Conservation (phyloP, 2,888 invertebrate species). For the Cephalotes varians region DNA sequence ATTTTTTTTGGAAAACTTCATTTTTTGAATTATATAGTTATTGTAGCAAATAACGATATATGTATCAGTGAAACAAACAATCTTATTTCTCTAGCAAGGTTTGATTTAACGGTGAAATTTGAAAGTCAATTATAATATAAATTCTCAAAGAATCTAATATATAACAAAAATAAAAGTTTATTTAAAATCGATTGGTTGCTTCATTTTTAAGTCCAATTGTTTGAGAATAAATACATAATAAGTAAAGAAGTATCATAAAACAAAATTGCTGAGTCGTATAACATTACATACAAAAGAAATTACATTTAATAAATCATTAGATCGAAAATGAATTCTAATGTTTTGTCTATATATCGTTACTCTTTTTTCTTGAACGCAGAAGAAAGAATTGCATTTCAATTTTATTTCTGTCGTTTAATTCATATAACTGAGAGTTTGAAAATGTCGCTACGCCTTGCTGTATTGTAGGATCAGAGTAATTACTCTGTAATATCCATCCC, state of each 20-base stretch:
- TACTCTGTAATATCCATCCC: conserved; percentile 42
- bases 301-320: not conserved
- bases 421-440: not conserved
- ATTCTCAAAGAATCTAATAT: not conserved
- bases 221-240: not conserved
- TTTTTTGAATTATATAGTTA: too few species aligned
- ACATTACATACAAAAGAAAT: not conserved
- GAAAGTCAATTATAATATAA: not conserved
- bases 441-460: conserved; percentile 9
- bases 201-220: not conserved
- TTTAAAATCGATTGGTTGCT: not conserved
- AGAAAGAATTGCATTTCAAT: not conserved
- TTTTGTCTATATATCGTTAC: not conserved
- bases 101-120: too few species aligned
- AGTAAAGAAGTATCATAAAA: not conserved
- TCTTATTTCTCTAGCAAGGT: not conserved
- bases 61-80: not conserved
- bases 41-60: too few species aligned
- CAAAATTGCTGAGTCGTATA: not conserved
- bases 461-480: conserved; percentile 21
- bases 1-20: too few species aligned
- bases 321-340: not conserved
- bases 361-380: not conserved
- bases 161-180: not conserved
- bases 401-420: too few species aligned